Evolutionary conservation across 2,113 vertebrate genomes (phyloP).

Genomic region (Dicrurus megarhynchus): DNA sequence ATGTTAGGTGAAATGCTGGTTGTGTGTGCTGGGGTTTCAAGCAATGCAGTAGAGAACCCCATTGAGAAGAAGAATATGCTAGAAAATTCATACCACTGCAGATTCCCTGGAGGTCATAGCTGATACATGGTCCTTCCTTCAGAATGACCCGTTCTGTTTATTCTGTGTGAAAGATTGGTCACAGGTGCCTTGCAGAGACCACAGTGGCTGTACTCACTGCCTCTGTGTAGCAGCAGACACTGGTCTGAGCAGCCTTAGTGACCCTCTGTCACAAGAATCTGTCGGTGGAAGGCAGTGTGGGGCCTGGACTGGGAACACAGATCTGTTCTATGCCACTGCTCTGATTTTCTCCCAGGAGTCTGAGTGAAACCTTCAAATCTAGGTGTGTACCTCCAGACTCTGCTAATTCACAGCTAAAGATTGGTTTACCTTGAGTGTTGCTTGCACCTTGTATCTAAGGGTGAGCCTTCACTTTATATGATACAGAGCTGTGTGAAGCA

Average conservation of each 20-base stretch:
- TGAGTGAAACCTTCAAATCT: neutral
- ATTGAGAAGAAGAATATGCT: neutral
- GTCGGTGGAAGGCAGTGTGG: accelerated
- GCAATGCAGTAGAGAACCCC: neutral
- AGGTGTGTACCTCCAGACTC: neutral
- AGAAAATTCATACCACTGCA: neutral
- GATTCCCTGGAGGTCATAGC: neutral
- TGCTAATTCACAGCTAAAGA: neutral
- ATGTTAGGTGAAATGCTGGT: neutral
- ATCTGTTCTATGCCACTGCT: neutral
- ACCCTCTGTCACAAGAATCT: accelerated
- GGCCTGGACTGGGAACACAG: neutral
- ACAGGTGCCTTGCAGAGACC: neutral
- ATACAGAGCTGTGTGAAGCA: neutral
- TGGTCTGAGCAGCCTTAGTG: neutral
- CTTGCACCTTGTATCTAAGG: neutral
- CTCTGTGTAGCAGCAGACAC: accelerated
- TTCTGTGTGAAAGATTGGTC: neutral
- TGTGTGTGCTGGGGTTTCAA: neutral
- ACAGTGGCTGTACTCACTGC: neutral
- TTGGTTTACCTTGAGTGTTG: neutral
- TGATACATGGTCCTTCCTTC: neutral
- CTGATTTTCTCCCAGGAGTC: neutral
- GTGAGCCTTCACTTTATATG: neutral
- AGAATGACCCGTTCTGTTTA: neutral